Conservation (phyloP, 2,113 vertebrate species). For the Hypocryptadius cinnamomeus region DNA sequence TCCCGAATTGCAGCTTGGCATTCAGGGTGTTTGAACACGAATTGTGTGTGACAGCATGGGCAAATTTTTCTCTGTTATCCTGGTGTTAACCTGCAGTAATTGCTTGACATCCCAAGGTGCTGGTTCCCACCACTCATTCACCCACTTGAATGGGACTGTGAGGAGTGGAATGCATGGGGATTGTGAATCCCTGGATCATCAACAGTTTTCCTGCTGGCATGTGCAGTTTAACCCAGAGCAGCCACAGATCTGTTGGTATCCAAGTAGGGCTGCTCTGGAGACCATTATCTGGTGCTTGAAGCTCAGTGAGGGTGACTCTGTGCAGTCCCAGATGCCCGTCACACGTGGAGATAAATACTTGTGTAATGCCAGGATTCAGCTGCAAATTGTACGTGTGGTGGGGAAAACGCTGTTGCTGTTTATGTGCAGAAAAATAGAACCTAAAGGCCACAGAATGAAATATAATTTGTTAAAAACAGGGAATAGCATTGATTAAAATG, state of each 20-base stretch:
- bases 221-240: background rate
- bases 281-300: background rate
- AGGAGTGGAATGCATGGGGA: background rate
- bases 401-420: conserved; percentile 13
- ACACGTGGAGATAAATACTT: background rate
- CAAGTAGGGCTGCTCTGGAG: background rate
- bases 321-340: background rate
- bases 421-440: conserved; percentile 4
- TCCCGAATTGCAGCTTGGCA: background rate
- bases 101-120: background rate
- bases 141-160: background rate
- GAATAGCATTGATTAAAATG: conserved; percentile 55
- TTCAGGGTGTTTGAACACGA: background rate
- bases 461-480: conserved; percentile 64
- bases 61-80: background rate
- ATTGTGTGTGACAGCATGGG: background rate
- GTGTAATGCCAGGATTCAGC: background rate
- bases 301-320: background rate
- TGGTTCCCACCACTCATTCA: accelerated
- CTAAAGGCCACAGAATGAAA: conserved; percentile 41
- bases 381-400: background rate
- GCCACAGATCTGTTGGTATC: background rate
- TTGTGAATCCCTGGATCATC: background rate
- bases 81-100: background rate
- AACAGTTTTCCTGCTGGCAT: background rate